Conservation (phyloP, 2,888 invertebrate species). For the Mythimna lalbum region DNA sequence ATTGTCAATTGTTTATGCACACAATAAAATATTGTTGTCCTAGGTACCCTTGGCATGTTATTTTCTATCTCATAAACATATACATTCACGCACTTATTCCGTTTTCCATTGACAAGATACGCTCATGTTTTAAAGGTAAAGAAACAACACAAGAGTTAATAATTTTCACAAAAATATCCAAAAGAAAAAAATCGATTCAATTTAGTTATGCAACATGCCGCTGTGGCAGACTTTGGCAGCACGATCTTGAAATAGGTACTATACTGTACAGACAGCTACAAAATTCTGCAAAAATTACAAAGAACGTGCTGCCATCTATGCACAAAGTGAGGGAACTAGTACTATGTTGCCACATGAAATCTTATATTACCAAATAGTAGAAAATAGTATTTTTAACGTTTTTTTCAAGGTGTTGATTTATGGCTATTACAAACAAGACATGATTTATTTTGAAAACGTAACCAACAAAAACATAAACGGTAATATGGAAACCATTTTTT, state of each 20-base stretch:
- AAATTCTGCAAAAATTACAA: conserved; percentile 13
- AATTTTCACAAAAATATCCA: conserved; percentile 11
- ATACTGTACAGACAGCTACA: conserved; percentile 24
- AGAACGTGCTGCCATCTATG: conserved; percentile 61
- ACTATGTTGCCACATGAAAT: conserved; percentile 43
- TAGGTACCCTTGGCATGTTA: not conserved
- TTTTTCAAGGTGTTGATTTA: not conserved
- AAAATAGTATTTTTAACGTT: not conserved
- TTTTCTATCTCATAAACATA: not conserved
- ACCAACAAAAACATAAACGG: not conserved
- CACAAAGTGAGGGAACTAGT: not conserved
- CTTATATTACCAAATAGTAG: conserved; percentile 39
- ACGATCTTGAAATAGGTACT: conserved; percentile 45
- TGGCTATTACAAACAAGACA: not conserved
- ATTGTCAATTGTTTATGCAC: not conserved
- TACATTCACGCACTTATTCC: conserved; percentile 20
- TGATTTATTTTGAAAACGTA: not conserved
- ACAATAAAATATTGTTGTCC: conserved; percentile 14
- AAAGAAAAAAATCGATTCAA: conserved; percentile 54
- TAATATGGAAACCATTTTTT: not conserved
- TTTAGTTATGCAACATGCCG: conserved; percentile 62
- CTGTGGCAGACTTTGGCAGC: conserved; percentile 49
- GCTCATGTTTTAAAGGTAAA: not conserved
- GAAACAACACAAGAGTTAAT: conserved; percentile 1
- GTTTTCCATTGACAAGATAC: conserved; percentile 3